phyloP scores from a whole-genome alignment of 2,888 invertebrate species.

The Ecliptopera silaceata region DNA sequence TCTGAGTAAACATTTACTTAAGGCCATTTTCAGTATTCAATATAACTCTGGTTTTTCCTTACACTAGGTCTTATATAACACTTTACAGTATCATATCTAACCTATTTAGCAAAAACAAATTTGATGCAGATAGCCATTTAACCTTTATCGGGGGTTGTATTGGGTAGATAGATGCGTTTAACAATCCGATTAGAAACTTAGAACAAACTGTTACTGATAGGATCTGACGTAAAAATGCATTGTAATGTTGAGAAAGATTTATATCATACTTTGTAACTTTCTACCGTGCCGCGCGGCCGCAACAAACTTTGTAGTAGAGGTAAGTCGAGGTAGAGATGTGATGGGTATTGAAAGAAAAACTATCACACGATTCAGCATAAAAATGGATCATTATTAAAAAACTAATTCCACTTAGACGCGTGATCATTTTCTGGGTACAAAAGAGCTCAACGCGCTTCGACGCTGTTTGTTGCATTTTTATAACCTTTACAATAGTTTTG shows the following conservation, averaged over 20 bases:
- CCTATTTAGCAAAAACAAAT: too few relatives aligned
- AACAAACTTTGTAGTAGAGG: background rate
- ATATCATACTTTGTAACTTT: conserved; percentile 47
- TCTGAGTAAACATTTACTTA: too few relatives aligned
- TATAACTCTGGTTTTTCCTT: too few relatives aligned
- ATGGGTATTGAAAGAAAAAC: background rate
- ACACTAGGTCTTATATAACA: too few relatives aligned
- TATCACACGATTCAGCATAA: too few relatives aligned
- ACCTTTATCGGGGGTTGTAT: too few relatives aligned
- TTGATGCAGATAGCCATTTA: too few relatives aligned
- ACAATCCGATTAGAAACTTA: conserved; percentile 29
- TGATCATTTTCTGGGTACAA: conserved; percentile 31
- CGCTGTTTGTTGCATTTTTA: background rate
- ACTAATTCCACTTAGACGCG: conserved; percentile 5
- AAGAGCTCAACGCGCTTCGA: conserved; percentile 37
- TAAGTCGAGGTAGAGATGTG: conserved; percentile 12
- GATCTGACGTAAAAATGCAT: conserved; percentile 46
- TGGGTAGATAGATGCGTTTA: too few relatives aligned
- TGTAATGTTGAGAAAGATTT: conserved; percentile 53
- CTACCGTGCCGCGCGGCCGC: conserved; percentile 36
- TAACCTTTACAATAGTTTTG: too few relatives aligned
- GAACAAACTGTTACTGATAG: conserved; percentile 37
- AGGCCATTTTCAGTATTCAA: too few relatives aligned
- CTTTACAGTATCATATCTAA: too few relatives aligned
- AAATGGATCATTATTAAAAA: too few relatives aligned